Base-by-base conservation (phyloP, 2,888 invertebrate species). In the Nemurella pictetii region DNA sequence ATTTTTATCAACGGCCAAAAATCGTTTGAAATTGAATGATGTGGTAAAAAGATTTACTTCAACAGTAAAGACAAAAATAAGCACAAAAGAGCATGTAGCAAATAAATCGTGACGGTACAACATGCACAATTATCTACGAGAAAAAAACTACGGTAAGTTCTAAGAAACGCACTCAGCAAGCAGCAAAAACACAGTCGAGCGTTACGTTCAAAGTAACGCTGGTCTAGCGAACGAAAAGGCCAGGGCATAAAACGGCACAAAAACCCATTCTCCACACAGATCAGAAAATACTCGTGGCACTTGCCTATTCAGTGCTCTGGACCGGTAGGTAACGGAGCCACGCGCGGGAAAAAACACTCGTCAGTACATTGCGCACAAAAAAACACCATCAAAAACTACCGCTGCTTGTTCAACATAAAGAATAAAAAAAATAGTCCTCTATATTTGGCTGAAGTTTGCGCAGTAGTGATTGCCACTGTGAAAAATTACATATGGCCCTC, bases 221-320 rank as follows among this genome's bases (percentile, higher is more conserved):
- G 20, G 55, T 32, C 32, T 32, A 32, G 32, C 32, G 9, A 32
- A 32, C 55, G 55, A 20, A 55, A 20, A 55, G 32, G 9, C 55
- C 20, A 3, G 55, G n/a, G n/a, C n/a, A n/a, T 20, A 55, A 55
- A 55, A 55, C 55, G 55, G 55, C 55, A 55, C 55, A 55, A 55
- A 55, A 55, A 55, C 9, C 55, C 80, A 80, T 80, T 80, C 30
- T 32, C 80, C 80, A 80, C 82, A 82, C 72, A 78, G n/a, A n/a
- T n/a, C 78, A 29, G 0, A 82, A 72, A n/a, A 81, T 30, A 15
- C 35, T 32, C 29, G 28, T 28, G n/a, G 27, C 55, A 82, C 82
- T 82, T 82, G 82, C 82, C 82, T 82, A 55, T 55, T 82, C 82
- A 82, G 72, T 28, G 82, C 36, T 29, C 82, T 82, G 82, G 72